Conservation (phyloP, 1,140 invertebrate genomes). For the Muscidifurax raptorellus region DNA sequence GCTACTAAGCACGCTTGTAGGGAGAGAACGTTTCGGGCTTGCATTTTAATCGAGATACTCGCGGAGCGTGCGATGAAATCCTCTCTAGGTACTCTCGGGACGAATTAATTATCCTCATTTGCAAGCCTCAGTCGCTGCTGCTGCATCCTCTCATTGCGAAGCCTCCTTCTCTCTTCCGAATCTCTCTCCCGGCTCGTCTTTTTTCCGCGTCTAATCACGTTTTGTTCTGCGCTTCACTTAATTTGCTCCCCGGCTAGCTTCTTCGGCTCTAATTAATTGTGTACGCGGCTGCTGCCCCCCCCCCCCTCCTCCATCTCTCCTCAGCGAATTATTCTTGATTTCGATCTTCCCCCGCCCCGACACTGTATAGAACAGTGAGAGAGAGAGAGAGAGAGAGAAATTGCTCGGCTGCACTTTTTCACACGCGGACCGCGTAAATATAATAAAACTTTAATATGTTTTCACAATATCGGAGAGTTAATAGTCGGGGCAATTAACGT, state of each 20-base stretch:
- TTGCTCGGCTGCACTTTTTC: not conserved
- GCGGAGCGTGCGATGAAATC: slow-evolving; percentile 31
- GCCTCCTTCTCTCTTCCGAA: slow-evolving; percentile 27
- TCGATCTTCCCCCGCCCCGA: not conserved
- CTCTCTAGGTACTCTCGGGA: slow-evolving; percentile 28
- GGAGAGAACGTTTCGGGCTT: not conserved
- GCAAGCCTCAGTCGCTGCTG: slow-evolving; percentile 34
- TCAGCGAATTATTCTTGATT: slow-evolving; percentile 6
- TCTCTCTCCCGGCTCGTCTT: not conserved
- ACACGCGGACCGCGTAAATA: not conserved
- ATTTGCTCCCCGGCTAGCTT: not conserved
- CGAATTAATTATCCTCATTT: slow-evolving; percentile 49
- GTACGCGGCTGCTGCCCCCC: too few relatives aligned
- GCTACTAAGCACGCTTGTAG: not conserved
- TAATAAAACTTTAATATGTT: not conserved
- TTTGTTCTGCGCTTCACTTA: slow-evolving; percentile 25
- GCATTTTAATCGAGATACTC: slow-evolving; percentile 35
- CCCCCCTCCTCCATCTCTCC: not conserved
- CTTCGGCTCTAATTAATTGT: slow-evolving; percentile 32
- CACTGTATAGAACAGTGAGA: too few relatives aligned
- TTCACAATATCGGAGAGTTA: not conserved
- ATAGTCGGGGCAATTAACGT: not conserved
- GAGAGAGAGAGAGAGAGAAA: not conserved
- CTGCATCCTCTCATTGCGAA: slow-evolving; percentile 23
- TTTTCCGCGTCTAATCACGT: slow-evolving; percentile 37